phyloP scores from a whole-genome alignment of 2,113 vertebrate species.

The Marmota flaviventris region DNA sequence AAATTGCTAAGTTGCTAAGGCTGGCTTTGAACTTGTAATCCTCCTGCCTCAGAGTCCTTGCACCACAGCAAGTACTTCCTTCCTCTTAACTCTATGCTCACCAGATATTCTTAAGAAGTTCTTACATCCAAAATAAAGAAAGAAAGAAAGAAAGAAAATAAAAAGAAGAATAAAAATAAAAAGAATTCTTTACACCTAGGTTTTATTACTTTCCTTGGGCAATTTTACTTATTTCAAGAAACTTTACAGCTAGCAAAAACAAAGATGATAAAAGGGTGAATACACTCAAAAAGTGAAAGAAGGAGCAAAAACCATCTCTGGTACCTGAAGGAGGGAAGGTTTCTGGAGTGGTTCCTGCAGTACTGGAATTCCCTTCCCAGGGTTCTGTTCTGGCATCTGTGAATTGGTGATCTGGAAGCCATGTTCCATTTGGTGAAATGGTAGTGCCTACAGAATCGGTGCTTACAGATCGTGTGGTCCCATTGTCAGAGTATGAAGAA shows the following conservation, averaged over 20 bases:
- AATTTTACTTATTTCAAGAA: constrained; percentile 49
- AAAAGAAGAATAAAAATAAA: no score
- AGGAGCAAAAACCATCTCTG: constrained; percentile 12
- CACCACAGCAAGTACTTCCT: no score
- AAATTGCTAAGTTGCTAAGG: no score
- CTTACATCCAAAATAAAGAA: no score
- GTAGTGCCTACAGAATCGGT: constrained; percentile 72
- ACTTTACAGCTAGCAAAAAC: constrained; percentile 46
- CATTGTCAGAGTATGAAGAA: constrained; percentile 75
- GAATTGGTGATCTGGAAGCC: not conserved
- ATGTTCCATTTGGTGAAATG: constrained; percentile 62
- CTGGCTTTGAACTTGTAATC: no score
- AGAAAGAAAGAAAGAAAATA: no score
- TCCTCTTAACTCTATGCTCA: not conserved
- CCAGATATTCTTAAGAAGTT: constrained; percentile 27
- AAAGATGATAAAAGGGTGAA: constrained; percentile 21
- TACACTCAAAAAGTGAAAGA: constrained; percentile 23
- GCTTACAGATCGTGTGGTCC: constrained; percentile 69
- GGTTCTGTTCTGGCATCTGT: constrained; percentile 62
- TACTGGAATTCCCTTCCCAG: constrained; percentile 83
- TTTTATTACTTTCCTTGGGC: constrained; percentile 50
- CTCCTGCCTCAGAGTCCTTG: no score
- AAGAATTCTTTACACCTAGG: not conserved
- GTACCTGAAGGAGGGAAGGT: constrained; percentile 87
- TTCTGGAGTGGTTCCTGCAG: constrained; percentile 81